phyloP scores from a whole-genome alignment of 2,888 invertebrate species.

The Cloeon dipterum region DNA sequence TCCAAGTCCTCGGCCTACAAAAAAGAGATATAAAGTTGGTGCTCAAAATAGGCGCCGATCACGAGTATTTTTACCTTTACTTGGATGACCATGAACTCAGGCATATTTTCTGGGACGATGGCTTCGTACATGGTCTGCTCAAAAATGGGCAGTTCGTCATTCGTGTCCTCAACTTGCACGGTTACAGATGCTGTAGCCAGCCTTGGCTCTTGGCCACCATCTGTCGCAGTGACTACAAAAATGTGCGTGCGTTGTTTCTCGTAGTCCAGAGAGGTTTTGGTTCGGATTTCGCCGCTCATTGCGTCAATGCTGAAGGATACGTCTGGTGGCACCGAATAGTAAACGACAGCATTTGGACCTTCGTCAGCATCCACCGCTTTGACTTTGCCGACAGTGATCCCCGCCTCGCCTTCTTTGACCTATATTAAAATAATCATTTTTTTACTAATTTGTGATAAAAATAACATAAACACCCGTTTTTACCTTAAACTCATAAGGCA shows the following conservation, averaged over 20 bases:
- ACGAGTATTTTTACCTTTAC: slow-evolving; percentile 32
- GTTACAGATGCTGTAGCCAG: slow-evolving; percentile 72
- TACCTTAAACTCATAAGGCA: slow-evolving; percentile 59
- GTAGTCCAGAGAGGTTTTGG: slow-evolving; percentile 52
- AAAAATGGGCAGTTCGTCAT: slow-evolving; percentile 68
- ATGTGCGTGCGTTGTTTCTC: slow-evolving; percentile 54
- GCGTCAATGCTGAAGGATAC: slow-evolving; percentile 60
- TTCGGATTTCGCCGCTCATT: slow-evolving; percentile 53
- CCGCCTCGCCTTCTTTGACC: slow-evolving; percentile 48
- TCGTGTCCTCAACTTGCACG: slow-evolving; percentile 51
- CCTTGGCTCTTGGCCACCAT: slow-evolving; percentile 65
- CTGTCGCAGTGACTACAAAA: slow-evolving; percentile 73
- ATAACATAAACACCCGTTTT: slow-evolving; percentile 1
- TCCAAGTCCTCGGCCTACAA: slow-evolving; percentile 62
- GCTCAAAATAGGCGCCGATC: slow-evolving; percentile 1
- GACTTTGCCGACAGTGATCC: slow-evolving; percentile 46
- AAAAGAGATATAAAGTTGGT: slow-evolving; percentile 2
- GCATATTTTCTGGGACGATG: slow-evolving; percentile 62
- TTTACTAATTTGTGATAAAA: no score
- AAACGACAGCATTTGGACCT: slow-evolving; percentile 58
- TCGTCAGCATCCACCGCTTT: slow-evolving; percentile 71
- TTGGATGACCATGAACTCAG: slow-evolving; percentile 51
- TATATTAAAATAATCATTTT: no score
- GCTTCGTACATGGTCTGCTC: slow-evolving; percentile 46
- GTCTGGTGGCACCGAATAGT: slow-evolving; percentile 54